phyloP scores from a whole-genome alignment of 2,113 vertebrate genomes.

The Rana temporaria region DNA sequence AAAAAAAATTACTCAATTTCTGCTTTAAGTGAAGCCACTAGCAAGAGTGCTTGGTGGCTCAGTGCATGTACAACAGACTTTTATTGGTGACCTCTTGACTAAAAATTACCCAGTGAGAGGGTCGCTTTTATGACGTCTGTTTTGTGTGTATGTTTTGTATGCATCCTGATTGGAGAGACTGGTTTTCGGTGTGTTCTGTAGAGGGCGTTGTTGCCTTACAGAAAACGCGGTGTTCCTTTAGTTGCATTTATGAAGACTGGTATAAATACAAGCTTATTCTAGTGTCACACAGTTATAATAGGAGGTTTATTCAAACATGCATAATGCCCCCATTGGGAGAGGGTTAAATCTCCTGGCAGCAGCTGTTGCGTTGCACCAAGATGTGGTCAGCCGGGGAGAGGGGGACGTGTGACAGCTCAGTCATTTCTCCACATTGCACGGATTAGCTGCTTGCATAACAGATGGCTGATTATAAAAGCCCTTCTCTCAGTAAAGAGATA shows the following conservation, averaged over 20 bases:
- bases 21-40: no score
- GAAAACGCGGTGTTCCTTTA: no score
- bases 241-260: background rate
- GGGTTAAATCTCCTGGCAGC: constrained; percentile 34
- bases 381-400: constrained; percentile 34
- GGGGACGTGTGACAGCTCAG: background rate
- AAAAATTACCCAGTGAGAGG: no score
- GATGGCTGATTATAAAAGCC: constrained; percentile 32
- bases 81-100: no score
- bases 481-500: constrained; percentile 1
- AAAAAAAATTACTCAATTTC: no score
- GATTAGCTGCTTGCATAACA: constrained; percentile 36
- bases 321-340: constrained; percentile 10
- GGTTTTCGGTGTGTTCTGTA: background rate
- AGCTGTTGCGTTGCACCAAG: constrained; percentile 13
- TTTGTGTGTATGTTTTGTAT: no score
- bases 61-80: no score
- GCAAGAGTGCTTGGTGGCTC: no score
- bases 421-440: background rate
- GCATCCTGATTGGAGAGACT: no score
- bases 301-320: constrained; percentile 9
- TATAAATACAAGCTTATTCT: constrained; percentile 24
- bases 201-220: background rate
- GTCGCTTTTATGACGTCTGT: no score
- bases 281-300: constrained; percentile 19